Conservation (phyloP, 2,113 vertebrate genomes). For the Casuarius casuarius region DNA sequence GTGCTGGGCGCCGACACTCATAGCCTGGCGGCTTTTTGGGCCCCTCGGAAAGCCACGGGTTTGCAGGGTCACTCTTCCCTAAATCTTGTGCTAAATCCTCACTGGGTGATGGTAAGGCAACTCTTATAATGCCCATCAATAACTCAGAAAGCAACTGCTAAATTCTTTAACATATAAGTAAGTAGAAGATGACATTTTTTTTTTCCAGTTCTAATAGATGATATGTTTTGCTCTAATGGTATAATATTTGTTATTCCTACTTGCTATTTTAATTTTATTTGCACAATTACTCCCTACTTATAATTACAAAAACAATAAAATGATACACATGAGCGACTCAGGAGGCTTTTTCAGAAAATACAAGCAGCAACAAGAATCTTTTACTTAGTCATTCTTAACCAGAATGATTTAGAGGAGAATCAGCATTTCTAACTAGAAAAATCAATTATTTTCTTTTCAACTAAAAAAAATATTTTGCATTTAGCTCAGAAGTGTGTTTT, state of each 20-base stretch:
- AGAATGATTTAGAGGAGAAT: conserved; percentile 46
- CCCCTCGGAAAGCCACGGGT: background rate
- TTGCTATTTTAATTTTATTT: conserved; percentile 51
- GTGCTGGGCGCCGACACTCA: background rate
- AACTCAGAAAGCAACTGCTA: conserved; percentile 24
- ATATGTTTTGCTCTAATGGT: conserved; percentile 23
- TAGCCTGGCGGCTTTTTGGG: background rate
- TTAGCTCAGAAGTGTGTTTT: background rate
- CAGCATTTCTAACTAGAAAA: conserved; percentile 65
- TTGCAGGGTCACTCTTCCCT: background rate
- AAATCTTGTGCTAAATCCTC: background rate
- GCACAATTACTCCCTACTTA: conserved; percentile 48
- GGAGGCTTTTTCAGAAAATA: conserved; percentile 64
- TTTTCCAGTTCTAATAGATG: background rate
- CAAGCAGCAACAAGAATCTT: conserved; percentile 44
- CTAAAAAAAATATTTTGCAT: conserved; percentile 54
- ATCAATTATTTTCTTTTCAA: conserved; percentile 58
- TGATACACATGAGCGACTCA: conserved; percentile 37
- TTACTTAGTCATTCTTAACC: conserved; percentile 57
- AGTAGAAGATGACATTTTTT: background rate
- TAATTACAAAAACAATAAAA: conserved; percentile 62
- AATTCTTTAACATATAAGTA: background rate
- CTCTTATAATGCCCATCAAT: background rate
- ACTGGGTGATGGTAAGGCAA: background rate
- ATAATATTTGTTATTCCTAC: conserved; percentile 49